Conservation (phyloP, 2,797 vertebrate species). For the Sciurus vulgaris region DNA sequence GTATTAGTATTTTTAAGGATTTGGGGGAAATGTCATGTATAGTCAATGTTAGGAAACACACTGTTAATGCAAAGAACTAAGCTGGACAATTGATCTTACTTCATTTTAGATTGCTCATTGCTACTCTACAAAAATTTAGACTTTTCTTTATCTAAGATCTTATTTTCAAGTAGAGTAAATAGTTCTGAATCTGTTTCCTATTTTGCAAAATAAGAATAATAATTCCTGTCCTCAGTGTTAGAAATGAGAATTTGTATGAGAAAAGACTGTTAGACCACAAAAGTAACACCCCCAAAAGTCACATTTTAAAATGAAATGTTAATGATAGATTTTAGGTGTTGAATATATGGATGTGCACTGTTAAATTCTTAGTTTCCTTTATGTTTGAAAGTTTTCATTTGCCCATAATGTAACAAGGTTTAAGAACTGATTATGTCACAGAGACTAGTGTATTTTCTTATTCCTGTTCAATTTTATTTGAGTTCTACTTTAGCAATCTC, state of each 20-base stretch:
- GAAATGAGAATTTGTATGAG: background rate
- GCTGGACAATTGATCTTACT: background rate
- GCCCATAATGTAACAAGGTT: background rate
- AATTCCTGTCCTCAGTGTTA: background rate
- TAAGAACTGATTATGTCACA: background rate
- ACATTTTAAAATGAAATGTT: background rate
- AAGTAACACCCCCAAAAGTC: background rate
- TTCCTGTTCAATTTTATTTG: conserved; percentile 61
- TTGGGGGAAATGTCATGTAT: background rate
- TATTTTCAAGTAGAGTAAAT: background rate
- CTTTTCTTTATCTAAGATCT: background rate
- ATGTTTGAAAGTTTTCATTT: background rate
- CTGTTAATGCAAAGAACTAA: background rate
- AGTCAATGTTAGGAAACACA: background rate
- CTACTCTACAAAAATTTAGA: background rate
- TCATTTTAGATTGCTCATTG: background rate
- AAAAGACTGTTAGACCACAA: background rate
- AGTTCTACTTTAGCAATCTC: conserved; percentile 61
- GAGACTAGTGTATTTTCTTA: background rate
- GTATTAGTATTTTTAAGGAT: background rate
- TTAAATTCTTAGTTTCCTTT: background rate
- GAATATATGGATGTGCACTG: background rate
- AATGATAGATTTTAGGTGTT: background rate
- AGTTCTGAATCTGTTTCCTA: background rate
- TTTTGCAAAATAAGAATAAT: background rate